A percentile compares a stretch with the other conserved stretches of the same genome.
These are phyloP conservation scores for Chaunax sp. DNA, from an alignment of 2,797 vertebrate species.

Conservation along the genomic window DNA sequence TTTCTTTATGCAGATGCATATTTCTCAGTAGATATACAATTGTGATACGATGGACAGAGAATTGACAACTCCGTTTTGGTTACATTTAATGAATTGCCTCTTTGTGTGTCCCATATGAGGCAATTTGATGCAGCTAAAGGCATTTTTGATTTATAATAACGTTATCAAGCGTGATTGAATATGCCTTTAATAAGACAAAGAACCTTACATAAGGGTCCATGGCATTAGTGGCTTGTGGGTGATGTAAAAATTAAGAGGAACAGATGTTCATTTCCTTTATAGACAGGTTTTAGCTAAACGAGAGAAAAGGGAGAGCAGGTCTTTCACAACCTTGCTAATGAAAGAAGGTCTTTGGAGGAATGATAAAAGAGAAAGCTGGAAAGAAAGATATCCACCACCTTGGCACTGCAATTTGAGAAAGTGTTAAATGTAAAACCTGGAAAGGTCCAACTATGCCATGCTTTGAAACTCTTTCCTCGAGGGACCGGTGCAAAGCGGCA, in stretches of 20 bases:
- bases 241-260: constrained; percentile 22
- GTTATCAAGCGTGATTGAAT: constrained; percentile 23
- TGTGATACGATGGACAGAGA: no score
- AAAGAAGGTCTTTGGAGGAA: constrained; percentile 50
- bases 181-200: constrained; percentile 17
- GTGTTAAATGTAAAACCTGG: constrained; percentile 71
- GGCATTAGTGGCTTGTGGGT: constrained; percentile 27
- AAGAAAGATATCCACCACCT: constrained; percentile 49
- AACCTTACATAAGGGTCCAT: constrained; percentile 4
- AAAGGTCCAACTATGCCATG: constrained; percentile 69
- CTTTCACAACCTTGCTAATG: constrained; percentile 46
- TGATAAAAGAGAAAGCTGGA: constrained; percentile 51
- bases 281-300: constrained; percentile 46
- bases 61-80: no score
- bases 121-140: constrained; percentile 6
- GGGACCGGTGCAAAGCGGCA: constrained; percentile 62
- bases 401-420: constrained; percentile 55
- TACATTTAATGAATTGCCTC: not conserved
- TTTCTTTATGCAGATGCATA: no score
- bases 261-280: constrained; percentile 38
- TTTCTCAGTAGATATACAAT: no score
- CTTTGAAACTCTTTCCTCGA: constrained; percentile 69
- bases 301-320: constrained; percentile 27
- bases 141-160: constrained; percentile 25
- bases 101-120: not conserved